Evolutionary conservation across 2,888 invertebrate genomes (phyloP).

Genomic region (Cataglyphis albicans): DNA sequence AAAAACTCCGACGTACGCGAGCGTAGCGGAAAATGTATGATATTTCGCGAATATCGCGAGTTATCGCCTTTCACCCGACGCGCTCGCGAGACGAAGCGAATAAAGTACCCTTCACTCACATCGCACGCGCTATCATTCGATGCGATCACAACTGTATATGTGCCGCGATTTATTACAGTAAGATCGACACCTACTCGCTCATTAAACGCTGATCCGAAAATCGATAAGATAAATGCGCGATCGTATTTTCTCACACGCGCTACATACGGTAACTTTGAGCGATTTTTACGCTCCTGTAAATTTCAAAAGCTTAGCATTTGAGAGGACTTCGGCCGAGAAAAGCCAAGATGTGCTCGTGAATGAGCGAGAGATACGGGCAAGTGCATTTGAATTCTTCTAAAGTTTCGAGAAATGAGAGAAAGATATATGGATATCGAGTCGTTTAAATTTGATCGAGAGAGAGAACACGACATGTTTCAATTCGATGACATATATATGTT

Average conservation of each 20-base stretch:
- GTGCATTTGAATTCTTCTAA: not conserved
- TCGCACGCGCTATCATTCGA: constrained; percentile 53
- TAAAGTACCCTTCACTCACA: constrained; percentile 46
- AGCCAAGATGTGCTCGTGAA: not conserved
- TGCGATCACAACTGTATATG: constrained; percentile 32
- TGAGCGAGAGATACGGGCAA: not conserved
- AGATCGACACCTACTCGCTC: not conserved
- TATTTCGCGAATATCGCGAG: constrained; percentile 28
- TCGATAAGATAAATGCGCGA: constrained; percentile 20
- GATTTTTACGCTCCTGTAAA: constrained; percentile 66
- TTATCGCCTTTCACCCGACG: constrained; percentile 67
- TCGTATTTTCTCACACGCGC: constrained; percentile 69
- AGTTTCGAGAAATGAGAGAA: not conserved
- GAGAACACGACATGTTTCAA: not conserved
- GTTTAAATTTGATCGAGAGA: not conserved
- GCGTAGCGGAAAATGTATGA: constrained; percentile 23
- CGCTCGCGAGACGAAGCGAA: constrained; percentile 49
- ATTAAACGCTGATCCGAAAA: not conserved
- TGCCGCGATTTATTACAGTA: not conserved
- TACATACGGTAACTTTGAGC: constrained; percentile 67
- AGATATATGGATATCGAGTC: not conserved
- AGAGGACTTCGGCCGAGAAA: not conserved
- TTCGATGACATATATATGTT: not conserved
- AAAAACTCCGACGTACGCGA: not conserved
- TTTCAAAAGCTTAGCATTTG: constrained; percentile 62